These are phyloP conservation scores for Lipotes vexillifer DNA, from an alignment of 2,113 vertebrate species.

Conservation along the genomic window DNA sequence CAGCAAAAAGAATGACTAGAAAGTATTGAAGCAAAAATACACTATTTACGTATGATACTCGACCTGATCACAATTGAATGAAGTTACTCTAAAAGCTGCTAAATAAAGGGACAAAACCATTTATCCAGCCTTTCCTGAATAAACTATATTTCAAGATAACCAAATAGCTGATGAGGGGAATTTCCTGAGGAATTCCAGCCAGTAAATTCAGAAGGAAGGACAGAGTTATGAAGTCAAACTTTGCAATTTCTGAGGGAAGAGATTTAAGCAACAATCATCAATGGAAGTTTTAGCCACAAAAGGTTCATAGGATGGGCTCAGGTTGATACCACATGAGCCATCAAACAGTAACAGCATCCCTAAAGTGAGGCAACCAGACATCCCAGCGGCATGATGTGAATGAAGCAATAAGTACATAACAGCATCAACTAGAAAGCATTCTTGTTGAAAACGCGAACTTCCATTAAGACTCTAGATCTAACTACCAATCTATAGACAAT, in stretches of 20 bases:
- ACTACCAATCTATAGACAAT: neutral
- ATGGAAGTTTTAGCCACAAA: neutral
- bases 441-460: neutral
- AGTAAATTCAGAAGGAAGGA: neutral
- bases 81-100: neutral
- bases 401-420: neutral
- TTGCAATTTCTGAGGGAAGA: neutral
- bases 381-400: rapidly evolving
- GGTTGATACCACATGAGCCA: neutral
- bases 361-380: neutral
- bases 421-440: neutral
- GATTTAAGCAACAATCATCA: neutral
- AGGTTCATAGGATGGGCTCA: neutral
- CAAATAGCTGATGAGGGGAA: neutral
- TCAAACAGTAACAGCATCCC: neutral
- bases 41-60: neutral
- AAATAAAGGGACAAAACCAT: neutral
- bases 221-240: neutral
- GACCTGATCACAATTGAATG: neutral
- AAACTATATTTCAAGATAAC: neutral
- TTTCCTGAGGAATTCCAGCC: neutral
- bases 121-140: neutral
- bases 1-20: neutral
- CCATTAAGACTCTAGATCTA: neutral
- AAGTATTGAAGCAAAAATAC: neutral